Conservation (phyloP, 2,113 vertebrate genomes). For the Pituophis catenifer region DNA sequence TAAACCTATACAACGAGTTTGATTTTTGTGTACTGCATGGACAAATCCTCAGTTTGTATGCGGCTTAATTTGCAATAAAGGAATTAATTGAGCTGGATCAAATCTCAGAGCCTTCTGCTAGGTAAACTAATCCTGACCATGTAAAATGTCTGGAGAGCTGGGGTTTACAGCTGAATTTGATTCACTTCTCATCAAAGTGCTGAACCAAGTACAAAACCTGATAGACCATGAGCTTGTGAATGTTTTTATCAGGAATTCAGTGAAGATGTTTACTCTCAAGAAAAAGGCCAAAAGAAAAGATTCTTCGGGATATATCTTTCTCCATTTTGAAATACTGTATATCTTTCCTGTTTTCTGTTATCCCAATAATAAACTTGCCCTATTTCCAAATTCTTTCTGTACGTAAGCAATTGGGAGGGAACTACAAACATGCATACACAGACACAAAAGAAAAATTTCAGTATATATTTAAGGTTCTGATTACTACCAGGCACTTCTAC, state of each 20-base stretch:
- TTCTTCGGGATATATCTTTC: neutral
- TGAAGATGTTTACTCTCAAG: neutral
- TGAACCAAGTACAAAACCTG: neutral
- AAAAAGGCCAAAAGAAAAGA: neutral
- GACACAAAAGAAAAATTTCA: neutral
- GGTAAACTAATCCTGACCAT: neutral
- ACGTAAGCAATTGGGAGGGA: neutral
- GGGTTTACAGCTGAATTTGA: neutral
- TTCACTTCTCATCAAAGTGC: too few species aligned
- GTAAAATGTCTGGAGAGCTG: neutral
- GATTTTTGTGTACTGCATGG: neutral
- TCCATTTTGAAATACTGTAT: neutral
- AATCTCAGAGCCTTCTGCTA: neutral
- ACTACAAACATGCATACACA: neutral
- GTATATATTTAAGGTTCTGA: neutral
- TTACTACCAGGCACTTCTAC: neutral
- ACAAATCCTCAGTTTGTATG: neutral
- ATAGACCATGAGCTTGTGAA: neutral
- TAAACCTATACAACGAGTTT: neutral
- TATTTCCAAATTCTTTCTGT: neutral
- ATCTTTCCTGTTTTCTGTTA: too few species aligned
- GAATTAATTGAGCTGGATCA: neutral
- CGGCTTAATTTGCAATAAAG: neutral
- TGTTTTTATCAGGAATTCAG: neutral
- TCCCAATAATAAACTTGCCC: too few species aligned